Evolutionary conservation across 2,113 vertebrate genomes (phyloP), one percentile per base, ranked within the genome.

Genomic region (Aspidoscelis tigris): DNA sequence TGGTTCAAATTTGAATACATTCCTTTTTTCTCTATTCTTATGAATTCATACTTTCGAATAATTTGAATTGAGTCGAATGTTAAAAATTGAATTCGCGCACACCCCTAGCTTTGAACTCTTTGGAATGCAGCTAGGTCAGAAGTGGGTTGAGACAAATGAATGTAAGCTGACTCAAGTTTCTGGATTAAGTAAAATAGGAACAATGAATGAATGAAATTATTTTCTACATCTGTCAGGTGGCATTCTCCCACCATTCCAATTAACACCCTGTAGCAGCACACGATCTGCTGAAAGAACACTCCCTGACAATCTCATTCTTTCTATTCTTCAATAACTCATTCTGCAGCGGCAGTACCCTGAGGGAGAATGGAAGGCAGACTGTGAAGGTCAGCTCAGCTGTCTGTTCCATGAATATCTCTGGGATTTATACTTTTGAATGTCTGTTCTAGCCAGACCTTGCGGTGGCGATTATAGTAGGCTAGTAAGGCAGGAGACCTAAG

Each of bases 361-460:
- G 81, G 81, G 73, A 76, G 61, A 41, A n/a, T 66, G 61, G 72
- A 61, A 76, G 47, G 72, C 43, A 66, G 72, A 9, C 61, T 39
- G 14, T 53, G 74, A 76, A 66, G 61, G 73, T 83, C 81, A 83
- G 3, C 20, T 66, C 47, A 53, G 41, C 81, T 83, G 72, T 76
- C 73, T 76, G n/a, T 66, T 68, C 71, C 53, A 5, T 76, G 44
- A 53, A 83, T 68, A 76, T 83, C 64, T 53, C 73, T 68, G 43
- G 64, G 44, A 83, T 76, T 66, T 24, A 12, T 76, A 66, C 81
- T 53, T 83, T 76, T 76, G 74, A 83, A 76, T 39, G 44, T 43
- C 33, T 55, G 3, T 33, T 50, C 61, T 76, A 83, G 44, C 50
- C 72, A 76, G 61, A 47, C 26, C 26, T 69, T 68, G 81, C 14